Evolutionary conservation across 2,888 invertebrate species (phyloP), one percentile per base, ranked within the genome.

Genomic region (Acheta domesticus): DNA sequence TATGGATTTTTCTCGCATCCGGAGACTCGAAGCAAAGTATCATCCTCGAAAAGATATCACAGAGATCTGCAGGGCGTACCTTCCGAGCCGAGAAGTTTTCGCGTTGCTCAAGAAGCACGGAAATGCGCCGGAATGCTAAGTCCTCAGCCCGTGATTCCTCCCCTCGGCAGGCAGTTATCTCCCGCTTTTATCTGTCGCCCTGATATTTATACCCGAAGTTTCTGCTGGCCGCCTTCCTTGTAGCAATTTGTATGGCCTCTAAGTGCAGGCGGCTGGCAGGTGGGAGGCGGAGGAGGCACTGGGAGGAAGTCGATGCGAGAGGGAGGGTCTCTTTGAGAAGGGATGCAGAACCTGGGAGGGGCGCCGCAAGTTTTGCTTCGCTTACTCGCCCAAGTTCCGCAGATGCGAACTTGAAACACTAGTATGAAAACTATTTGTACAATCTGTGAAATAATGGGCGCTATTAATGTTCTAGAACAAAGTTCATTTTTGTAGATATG

Each of bases 131-230:
- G 62, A 19, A 62, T 19, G 62, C 62, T n/a, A n/a, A 62, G 62
- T 62, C 14, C 16, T 62, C 4, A 62, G 14, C 62, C 62, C 62
- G 62, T 62, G 16, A 62, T n/a, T 19, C 62, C 62, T n/a, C 62
- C 62, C n/a, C 36, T 62, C 62, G 16, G 14, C n/a, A n/a, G 62
- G 62, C 62, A 62, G 62, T 62, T 62, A 62, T 62, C 62, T 62
- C 62, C 62, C 62, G 62, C 62, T 62, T 62, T 62, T 62, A 62
- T 62, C 62, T 62, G 62, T 62, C 62, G 62, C 62, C 62, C 62
- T 62, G n/a, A 62, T 62, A 62, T 62, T 62, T 62, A 62, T 62
- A 62, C n/a, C 62, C 62, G 16, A 62, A 62, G 16, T 62, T 62
- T 62, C 62, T 62, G 62, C 16, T 12, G 14, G 16, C 14, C 62